Evolutionary conservation across 2,113 vertebrate genomes (phyloP).

Genomic region (Varanus komodoensis): DNA sequence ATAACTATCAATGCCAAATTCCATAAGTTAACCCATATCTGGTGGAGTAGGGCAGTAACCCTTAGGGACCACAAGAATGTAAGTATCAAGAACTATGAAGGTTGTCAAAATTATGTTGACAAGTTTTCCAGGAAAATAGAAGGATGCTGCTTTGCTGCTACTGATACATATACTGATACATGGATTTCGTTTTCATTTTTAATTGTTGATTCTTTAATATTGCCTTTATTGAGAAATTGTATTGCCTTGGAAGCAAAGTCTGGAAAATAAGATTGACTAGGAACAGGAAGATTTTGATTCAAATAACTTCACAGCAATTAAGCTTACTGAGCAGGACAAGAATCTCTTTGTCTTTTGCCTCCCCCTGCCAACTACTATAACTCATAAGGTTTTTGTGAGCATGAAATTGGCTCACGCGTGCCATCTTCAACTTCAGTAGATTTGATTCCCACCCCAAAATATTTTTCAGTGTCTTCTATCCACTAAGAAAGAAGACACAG

Average conservation of each 20-base stretch:
- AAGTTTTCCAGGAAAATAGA: not conserved
- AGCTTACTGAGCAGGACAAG: not conserved
- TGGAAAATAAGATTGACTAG: not conserved
- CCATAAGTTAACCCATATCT: not conserved
- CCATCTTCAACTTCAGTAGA: not conserved
- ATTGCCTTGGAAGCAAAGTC: slow-evolving; percentile 3
- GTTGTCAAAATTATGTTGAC: not conserved
- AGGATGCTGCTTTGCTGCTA: not conserved
- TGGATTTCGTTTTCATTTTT: not conserved
- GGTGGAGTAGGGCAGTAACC: not conserved
- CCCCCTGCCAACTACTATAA: too few species aligned
- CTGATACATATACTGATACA: not conserved
- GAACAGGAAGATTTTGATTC: not conserved
- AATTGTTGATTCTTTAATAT: not conserved
- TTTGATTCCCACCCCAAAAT: slow-evolving; percentile 10
- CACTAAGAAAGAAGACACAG: not conserved
- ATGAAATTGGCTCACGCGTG: not conserved
- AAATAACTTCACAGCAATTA: not conserved
- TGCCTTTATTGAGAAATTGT: not conserved
- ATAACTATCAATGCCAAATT: not conserved
- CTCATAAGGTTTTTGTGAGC: not conserved
- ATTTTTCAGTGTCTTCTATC: not conserved
- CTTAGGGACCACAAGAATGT: not conserved
- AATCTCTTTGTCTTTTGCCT: not conserved
- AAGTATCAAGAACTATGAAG: not conserved